Evolutionary conservation across 2,113 vertebrate genomes (phyloP), one percentile per base, ranked within the genome.

Genomic region (Hippopotamus amphibius): DNA sequence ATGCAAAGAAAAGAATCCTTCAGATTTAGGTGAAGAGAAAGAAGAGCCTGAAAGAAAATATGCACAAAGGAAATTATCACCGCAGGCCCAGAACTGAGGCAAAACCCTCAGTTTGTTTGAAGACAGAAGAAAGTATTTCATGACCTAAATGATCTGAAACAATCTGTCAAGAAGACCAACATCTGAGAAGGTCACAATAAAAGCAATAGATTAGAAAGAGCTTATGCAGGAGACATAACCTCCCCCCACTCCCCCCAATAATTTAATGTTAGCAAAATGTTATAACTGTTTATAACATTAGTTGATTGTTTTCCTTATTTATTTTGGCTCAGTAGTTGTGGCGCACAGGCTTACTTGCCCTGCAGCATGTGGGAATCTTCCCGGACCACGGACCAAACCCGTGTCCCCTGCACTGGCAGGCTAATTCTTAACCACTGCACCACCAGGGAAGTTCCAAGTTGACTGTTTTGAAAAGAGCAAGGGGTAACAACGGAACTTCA

Each of bases 21-120:
- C 81, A 91, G 90, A 93, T 93, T 96, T 71, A 77, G 61, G 61
- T 65, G 28, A 93, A 65, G 74, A 86, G 81, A 87, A 93, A 87
- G 37, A 96, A 82, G 84, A 94, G 65, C 59, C 69, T 87, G 85
- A 90, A 95, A 95, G 86, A 77, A 96, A 90, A 95, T 57, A 76
- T 43, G 46, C 61, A 77, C 89, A 65, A 57, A 90, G 59, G 53
- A 74, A 82, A 63, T 10, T 21, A 37, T 57, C 48, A 10, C 71
- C 59, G 26, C 61, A 21, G 33, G 41, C 21, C 68, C 33, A 65
- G 63, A 63, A 79, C 15, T 37, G 84, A 92, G 65, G 71, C 79
- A 81, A 94, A 94, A 57, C 10, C 19, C 37, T 30, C 2, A 7
- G 37, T n/a, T 86, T 76, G 63, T 86, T 69, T 46, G 43, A 95